Conservation (phyloP, 2,797 vertebrate genomes). For the Lepilemur ruficaudatus region DNA sequence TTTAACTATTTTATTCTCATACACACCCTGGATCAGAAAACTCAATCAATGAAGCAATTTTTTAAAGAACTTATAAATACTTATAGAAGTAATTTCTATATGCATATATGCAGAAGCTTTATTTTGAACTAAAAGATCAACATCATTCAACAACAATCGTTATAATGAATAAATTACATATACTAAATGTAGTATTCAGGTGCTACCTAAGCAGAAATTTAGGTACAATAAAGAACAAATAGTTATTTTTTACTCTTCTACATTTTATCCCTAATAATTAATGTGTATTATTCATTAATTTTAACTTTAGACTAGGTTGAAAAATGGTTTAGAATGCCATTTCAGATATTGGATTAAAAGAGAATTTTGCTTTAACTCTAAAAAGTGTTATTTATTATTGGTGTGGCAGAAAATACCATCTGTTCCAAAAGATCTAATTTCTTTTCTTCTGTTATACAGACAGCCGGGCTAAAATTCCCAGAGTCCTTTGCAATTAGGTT, state of each 20-base stretch:
- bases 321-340: not conserved
- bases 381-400: not conserved
- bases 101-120: not conserved
- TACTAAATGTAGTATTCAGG: not conserved
- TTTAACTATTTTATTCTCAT: conserved; percentile 32
- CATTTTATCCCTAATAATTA: conserved; percentile 1
- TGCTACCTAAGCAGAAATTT: not conserved
- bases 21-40: not conserved
- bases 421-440: conserved; percentile 3
- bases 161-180: conserved; percentile 5
- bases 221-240: not conserved
- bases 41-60: not conserved
- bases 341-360: not conserved
- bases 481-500: not conserved
- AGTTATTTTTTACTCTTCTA: not conserved
- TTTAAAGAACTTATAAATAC: not conserved
- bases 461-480: not conserved
- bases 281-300: not conserved
- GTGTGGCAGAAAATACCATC: not conserved
- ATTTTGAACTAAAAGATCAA: conserved; percentile 5
- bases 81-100: conserved; percentile 31
- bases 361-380: conserved; percentile 11
- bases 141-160: not conserved
- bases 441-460: not conserved
- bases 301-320: not conserved